Conservation (phyloP, 2,797 vertebrate species). For the Periophthalmus magnuspinnatus region DNA sequence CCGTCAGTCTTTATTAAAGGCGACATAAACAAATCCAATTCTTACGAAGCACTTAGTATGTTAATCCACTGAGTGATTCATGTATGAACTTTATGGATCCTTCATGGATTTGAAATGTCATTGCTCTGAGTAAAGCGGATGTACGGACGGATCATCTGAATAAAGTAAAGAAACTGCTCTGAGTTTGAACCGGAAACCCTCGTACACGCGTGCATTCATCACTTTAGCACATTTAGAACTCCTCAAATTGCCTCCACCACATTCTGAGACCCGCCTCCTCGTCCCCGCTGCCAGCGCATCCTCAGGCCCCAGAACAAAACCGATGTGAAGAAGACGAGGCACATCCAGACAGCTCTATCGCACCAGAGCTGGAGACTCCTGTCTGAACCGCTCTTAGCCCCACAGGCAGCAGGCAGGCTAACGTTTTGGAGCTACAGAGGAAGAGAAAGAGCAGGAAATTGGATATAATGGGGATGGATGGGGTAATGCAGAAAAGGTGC, state of each 20-base stretch:
- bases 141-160: background rate
- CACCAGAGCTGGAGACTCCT: slow-evolving; percentile 49
- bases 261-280: slow-evolving; percentile 28
- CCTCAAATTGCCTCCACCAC: background rate
- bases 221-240: too few species aligned
- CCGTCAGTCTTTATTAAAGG: too few species aligned
- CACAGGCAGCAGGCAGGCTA: slow-evolving; percentile 33
- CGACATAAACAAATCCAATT: too few species aligned
- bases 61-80: too few species aligned
- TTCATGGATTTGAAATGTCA: too few species aligned
- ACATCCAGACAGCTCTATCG: slow-evolving; percentile 23
- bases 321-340: slow-evolving; percentile 22
- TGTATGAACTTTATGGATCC: too few species aligned
- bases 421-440: slow-evolving; percentile 32
- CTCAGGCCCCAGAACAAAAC: slow-evolving; percentile 35
- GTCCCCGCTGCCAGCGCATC: slow-evolving; percentile 44
- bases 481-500: slow-evolving; percentile 50
- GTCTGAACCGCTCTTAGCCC: slow-evolving; percentile 32
- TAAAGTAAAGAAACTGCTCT: background rate
- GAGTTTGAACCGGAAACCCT: too few species aligned
- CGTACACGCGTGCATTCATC: too few species aligned
- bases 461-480: slow-evolving; percentile 61
- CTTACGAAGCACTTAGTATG: too few species aligned
- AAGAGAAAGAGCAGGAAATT: slow-evolving; percentile 35
- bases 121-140: too few species aligned